A percentile compares a stretch with the other conserved stretches of the same genome.
phyloP scores from a whole-genome alignment of 2,888 invertebrate species.

The Epinotia ramella region DNA sequence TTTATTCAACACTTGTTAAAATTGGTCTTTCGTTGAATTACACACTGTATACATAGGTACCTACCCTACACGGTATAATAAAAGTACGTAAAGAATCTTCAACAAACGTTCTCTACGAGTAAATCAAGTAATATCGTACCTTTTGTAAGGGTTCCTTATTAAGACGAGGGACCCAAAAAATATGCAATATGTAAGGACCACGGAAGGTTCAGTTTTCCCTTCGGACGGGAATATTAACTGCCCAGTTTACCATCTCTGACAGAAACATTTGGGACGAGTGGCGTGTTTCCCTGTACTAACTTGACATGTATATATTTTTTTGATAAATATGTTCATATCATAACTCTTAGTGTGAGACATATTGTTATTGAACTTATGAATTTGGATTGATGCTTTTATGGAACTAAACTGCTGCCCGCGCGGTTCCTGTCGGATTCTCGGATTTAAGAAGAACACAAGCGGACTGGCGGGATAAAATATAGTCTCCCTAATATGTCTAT shows the following conservation, averaged over 20 bases:
- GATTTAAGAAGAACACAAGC: too few species aligned
- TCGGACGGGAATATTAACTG: constrained; percentile 22
- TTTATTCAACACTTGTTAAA: not conserved
- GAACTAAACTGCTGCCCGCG: too few species aligned
- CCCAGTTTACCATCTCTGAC: constrained; percentile 22
- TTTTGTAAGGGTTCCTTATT: constrained; percentile 6
- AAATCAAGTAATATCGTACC: not conserved
- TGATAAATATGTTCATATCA: too few species aligned
- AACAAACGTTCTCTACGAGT: too few species aligned
- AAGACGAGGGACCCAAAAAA: constrained; percentile 18
- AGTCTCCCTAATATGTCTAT: too few species aligned
- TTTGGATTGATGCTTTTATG: too few species aligned
- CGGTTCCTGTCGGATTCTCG: too few species aligned
- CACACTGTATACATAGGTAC: too few species aligned
- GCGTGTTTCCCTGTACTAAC: not conserved
- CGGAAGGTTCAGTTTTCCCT: constrained; percentile 20
- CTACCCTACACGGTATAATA: not conserved
- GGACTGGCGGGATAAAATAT: too few species aligned
- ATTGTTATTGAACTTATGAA: too few species aligned
- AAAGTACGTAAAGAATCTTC: not conserved
- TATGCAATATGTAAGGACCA: constrained; percentile 29
- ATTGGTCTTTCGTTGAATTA: too few species aligned
- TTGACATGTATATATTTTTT: not conserved
- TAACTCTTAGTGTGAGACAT: too few species aligned
- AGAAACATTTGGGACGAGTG: constrained; percentile 20